Conservation (phyloP, 2,113 vertebrate species). For the Capricornis sumatraensis region DNA sequence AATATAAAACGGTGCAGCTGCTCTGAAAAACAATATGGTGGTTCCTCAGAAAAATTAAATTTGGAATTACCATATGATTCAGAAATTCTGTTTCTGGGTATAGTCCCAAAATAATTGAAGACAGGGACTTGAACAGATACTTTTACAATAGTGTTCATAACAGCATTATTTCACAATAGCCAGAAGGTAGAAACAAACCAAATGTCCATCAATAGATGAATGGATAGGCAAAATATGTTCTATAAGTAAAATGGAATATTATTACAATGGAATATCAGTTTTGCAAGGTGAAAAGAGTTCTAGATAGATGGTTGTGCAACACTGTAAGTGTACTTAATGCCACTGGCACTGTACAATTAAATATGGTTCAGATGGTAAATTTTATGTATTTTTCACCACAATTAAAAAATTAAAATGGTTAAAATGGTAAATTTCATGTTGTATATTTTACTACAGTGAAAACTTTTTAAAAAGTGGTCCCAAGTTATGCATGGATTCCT, state of each 20-base stretch:
- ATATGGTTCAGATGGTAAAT: not conserved
- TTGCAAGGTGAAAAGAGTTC: not conserved
- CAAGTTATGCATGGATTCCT: not conserved
- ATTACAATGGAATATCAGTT: not conserved
- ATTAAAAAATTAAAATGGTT: not conserved
- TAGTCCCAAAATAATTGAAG: not conserved
- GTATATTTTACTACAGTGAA: not conserved
- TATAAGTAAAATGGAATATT: not conserved
- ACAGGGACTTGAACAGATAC: not conserved
- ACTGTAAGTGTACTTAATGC: not conserved
- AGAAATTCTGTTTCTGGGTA: not conserved
- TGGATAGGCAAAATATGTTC: not conserved
- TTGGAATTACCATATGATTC: not conserved
- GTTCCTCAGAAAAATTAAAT: not conserved
- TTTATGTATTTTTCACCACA: not conserved
- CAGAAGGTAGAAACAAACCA: not conserved
- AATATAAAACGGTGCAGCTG: not conserved
- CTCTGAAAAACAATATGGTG: not conserved
- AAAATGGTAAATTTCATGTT: not conserved
- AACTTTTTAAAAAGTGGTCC: not conserved
- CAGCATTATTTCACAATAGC: not conserved
- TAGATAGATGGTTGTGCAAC: not conserved
- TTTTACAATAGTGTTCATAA: not conserved
- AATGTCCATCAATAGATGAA: not conserved
- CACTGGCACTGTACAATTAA: not conserved